Percentiles rank a stretch among this genome's conserved stretches.
These are phyloP conservation scores for Cantharis lateralis DNA, from an alignment of 2,888 invertebrate species.

Conservation along the genomic window DNA sequence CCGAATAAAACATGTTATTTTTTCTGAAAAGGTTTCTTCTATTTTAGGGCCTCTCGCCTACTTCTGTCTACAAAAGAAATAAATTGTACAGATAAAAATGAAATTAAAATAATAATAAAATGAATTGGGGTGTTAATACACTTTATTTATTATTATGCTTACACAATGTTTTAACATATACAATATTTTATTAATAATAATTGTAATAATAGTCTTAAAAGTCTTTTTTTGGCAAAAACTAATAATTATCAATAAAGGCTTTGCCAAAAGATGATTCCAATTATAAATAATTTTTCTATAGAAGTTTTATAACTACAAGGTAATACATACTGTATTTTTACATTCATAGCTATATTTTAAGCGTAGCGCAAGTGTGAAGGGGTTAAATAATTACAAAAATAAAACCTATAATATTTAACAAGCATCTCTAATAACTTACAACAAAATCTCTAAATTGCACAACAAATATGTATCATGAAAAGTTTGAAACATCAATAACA, in stretches of 20 bases:
- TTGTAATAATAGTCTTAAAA: conserved; percentile 30
- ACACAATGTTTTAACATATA: conserved; percentile 49
- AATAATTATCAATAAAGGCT: conserved; percentile 21
- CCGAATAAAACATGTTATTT: too few species aligned
- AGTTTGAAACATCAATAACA: not conserved
- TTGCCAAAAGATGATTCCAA: conserved; percentile 37
- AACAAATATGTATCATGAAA: conserved; percentile 1
- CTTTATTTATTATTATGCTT: conserved; percentile 50
- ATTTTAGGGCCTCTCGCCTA: too few species aligned
- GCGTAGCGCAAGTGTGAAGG: conserved; percentile 48
- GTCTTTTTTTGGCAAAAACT: conserved; percentile 31
- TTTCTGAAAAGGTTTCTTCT: too few species aligned
- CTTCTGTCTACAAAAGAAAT: too few species aligned
- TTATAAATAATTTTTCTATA: conserved; percentile 43
- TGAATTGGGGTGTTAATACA: conserved; percentile 7
- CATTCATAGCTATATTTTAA: conserved; percentile 51
- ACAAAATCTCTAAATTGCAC: conserved; percentile 14
- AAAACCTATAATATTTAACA: conserved; percentile 45
- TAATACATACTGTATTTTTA: conserved; percentile 40
- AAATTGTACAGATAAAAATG: too few species aligned
- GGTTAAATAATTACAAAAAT: conserved; percentile 43
- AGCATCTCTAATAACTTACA: conserved; percentile 35
- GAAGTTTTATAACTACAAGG: conserved; percentile 35
- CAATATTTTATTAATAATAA: conserved; percentile 34
- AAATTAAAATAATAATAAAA: too few species aligned